Percentiles rank a stretch among this genome's conserved stretches.
Conservation (phyloP, 2,888 invertebrate genomes). For the Spialia ferax region DNA sequence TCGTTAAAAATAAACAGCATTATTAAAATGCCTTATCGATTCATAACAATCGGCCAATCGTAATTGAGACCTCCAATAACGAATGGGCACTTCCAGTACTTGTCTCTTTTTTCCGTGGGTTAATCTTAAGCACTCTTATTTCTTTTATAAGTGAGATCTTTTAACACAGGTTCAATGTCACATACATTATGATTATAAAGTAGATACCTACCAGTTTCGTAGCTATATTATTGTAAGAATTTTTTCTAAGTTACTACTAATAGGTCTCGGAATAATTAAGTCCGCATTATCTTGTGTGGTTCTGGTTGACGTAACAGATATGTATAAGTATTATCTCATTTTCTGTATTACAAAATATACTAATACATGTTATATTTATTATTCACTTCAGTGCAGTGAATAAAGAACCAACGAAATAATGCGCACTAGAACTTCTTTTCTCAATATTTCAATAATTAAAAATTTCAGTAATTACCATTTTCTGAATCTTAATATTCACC, state of each 20-base stretch:
- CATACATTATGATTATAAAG: background rate
- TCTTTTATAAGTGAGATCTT: background rate
- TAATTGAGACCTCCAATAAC: too few relatives aligned
- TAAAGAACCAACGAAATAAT: constrained; percentile 2
- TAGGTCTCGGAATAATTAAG: background rate
- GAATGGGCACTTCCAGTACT: too few relatives aligned
- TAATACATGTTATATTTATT: too few relatives aligned
- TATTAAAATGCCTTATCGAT: too few relatives aligned
- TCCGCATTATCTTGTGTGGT: constrained; percentile 13
- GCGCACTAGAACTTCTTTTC: background rate
- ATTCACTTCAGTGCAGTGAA: too few relatives aligned
- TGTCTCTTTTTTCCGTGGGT: too few relatives aligned
- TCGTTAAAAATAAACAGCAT: too few relatives aligned
- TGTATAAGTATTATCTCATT: too few relatives aligned
- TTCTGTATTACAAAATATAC: too few relatives aligned
- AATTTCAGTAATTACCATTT: too few relatives aligned
- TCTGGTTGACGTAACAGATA: background rate
- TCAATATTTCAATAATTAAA: constrained; percentile 16
- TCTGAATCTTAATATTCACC: constrained; percentile 26
- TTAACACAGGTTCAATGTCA: constrained; percentile 2
- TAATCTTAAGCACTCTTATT: background rate
- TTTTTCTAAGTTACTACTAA: constrained; percentile 6
- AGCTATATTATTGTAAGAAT: constrained; percentile 8
- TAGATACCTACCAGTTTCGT: constrained; percentile 11
- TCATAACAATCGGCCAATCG: too few relatives aligned